These are phyloP conservation scores for Machaerirhynchus nigripectus DNA, from an alignment of 2,113 vertebrate species.

Conservation along the genomic window DNA sequence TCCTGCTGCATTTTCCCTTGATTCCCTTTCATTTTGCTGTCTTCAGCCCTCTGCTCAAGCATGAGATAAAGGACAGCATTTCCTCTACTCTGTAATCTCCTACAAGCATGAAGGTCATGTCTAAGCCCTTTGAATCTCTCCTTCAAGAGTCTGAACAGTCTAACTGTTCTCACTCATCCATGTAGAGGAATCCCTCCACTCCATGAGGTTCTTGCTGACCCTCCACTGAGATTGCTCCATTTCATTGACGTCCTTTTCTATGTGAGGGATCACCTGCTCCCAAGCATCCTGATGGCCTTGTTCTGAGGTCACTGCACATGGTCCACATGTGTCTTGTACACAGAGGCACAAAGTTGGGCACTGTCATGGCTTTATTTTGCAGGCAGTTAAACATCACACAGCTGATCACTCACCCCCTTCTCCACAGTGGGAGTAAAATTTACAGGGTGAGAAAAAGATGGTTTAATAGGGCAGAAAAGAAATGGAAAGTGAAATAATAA, in stretches of 20 bases:
- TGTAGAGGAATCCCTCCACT: neutral
- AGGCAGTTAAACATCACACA: neutral
- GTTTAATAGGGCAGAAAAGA: neutral
- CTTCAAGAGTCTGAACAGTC: neutral
- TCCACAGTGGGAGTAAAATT: neutral
- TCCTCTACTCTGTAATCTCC: neutral
- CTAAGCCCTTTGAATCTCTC: neutral
- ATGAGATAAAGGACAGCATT: neutral
- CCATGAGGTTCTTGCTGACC: neutral
- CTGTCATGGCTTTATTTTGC: neutral
- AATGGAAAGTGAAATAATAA: neutral
- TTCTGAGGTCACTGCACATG: neutral
- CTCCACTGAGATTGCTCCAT: neutral
- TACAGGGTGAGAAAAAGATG: neutral
- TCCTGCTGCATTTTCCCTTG: neutral
- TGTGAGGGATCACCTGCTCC: neutral
- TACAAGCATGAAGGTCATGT: neutral
- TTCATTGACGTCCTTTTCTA: neutral
- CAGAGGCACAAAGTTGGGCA: neutral
- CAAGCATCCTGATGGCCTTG: neutral
- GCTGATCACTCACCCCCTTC: neutral
- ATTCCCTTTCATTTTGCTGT: neutral
- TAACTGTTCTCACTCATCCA: fast-evolving
- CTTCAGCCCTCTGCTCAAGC: neutral
- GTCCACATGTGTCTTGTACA: neutral